These are phyloP conservation scores for Standfussiana lucernea DNA, from an alignment of 2,888 invertebrate genomes.

Conservation along the genomic window DNA sequence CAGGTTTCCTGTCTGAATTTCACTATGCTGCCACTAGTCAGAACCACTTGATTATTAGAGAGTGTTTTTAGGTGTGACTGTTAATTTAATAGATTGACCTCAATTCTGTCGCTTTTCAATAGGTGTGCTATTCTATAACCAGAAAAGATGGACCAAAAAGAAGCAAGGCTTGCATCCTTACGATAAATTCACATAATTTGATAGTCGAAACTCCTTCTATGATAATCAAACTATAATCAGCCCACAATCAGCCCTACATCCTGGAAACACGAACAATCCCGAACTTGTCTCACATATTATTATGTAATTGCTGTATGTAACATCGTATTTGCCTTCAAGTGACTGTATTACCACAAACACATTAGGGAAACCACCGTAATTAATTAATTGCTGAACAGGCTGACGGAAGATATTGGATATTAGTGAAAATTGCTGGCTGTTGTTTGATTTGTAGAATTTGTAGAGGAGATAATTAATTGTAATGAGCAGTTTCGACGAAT, in stretches of 20 bases:
- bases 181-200: neutral
- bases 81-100: neutral
- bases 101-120: neutral
- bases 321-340: slow-evolving; percentile 43
- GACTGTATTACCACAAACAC: slow-evolving; percentile 53
- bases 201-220: too few relatives aligned
- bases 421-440: slow-evolving; percentile 44
- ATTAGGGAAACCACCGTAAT: slow-evolving; percentile 50
- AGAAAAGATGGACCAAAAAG: neutral
- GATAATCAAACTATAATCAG: slow-evolving; percentile 6
- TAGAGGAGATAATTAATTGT: neutral
- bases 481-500: too few relatives aligned
- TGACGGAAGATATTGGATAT: slow-evolving; percentile 46
- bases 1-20: neutral
- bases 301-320: slow-evolving; percentile 17
- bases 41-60: neutral
- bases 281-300: slow-evolving; percentile 10
- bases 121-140: neutral
- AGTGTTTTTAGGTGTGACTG: neutral
- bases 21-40: neutral
- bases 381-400: slow-evolving; percentile 58
- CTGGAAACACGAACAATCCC: neutral
- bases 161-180: neutral
- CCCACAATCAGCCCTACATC: neutral
- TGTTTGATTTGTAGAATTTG: slow-evolving; percentile 19